These are phyloP conservation scores for Hoplias malabaricus DNA, from an alignment of 2,113 vertebrate genomes.

Conservation along the genomic window DNA sequence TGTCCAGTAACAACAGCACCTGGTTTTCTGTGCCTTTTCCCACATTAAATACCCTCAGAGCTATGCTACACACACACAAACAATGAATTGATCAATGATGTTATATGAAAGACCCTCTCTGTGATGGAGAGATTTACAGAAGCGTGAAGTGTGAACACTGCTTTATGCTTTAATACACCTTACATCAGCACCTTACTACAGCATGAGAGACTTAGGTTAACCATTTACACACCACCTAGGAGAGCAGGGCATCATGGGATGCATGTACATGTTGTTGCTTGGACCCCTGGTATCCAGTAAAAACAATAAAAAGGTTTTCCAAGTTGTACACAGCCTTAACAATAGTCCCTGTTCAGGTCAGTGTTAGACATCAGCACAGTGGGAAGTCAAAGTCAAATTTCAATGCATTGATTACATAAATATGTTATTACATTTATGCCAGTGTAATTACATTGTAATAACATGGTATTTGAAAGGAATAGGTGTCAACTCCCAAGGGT, in stretches of 20 bases:
- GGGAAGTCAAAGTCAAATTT: too few species aligned
- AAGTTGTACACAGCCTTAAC: too few species aligned
- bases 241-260: not conserved
- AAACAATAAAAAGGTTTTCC: too few species aligned
- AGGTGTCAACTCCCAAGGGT: not conserved
- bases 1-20: too few species aligned
- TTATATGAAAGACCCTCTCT: slow-evolving; percentile 43
- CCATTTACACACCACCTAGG: not conserved
- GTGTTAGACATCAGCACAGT: too few species aligned
- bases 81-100: slow-evolving; percentile 62
- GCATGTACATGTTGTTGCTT: not conserved
- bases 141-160: slow-evolving; percentile 56
- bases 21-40: too few species aligned
- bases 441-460: not conserved
- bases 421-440: not conserved
- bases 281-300: too few species aligned
- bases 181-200: slow-evolving; percentile 30
- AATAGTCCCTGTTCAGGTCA: too few species aligned
- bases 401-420: too few species aligned
- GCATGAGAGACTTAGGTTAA: not conserved
- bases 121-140: slow-evolving; percentile 45
- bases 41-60: too few species aligned
- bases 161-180: slow-evolving; percentile 16
- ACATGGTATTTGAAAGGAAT: not conserved
- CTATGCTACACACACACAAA: not conserved